Conservation (phyloP, 2,888 invertebrate genomes). For the Globia sparganii region DNA sequence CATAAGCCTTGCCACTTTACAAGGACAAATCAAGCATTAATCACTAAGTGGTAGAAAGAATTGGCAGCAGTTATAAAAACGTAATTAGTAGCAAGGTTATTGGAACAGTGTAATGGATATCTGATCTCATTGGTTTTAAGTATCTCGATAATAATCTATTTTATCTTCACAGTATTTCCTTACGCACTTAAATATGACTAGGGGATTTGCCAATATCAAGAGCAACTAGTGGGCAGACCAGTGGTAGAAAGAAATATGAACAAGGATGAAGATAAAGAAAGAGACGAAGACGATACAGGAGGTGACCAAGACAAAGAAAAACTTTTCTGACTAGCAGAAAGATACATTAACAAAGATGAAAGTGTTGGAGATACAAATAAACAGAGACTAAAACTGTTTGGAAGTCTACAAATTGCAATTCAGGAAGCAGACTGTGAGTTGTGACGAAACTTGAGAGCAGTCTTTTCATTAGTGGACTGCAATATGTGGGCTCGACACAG, state of each 20-base stretch:
- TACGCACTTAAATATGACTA: neutral
- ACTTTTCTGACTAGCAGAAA: neutral
- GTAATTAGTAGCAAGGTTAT: slow-evolving; percentile 60
- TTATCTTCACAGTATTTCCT: neutral
- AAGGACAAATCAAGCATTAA: slow-evolving; percentile 56
- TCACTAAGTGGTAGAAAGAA: slow-evolving; percentile 57
- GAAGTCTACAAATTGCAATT: neutral
- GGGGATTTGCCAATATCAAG: neutral
- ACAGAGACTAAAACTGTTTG: too few species aligned
- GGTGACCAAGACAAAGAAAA: neutral
- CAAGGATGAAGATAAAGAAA: neutral
- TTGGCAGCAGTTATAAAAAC: slow-evolving; percentile 51
- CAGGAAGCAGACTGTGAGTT: neutral
- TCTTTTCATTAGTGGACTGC: neutral
- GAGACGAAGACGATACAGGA: neutral
- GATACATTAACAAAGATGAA: neutral
- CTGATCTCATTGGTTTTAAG: slow-evolving; percentile 51
- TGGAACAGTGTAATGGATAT: slow-evolving; percentile 43
- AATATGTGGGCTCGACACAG: neutral
- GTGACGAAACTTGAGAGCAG: neutral
- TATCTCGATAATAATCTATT: slow-evolving; percentile 28
- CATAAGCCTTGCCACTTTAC: slow-evolving; percentile 59
- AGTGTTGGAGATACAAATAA: neutral
- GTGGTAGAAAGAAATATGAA: neutral
- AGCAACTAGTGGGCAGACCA: neutral